Evolutionary conservation across 2,888 invertebrate genomes (phyloP), one percentile per base, ranked within the genome.

Genomic region (Drosophila stalkeri): DNA sequence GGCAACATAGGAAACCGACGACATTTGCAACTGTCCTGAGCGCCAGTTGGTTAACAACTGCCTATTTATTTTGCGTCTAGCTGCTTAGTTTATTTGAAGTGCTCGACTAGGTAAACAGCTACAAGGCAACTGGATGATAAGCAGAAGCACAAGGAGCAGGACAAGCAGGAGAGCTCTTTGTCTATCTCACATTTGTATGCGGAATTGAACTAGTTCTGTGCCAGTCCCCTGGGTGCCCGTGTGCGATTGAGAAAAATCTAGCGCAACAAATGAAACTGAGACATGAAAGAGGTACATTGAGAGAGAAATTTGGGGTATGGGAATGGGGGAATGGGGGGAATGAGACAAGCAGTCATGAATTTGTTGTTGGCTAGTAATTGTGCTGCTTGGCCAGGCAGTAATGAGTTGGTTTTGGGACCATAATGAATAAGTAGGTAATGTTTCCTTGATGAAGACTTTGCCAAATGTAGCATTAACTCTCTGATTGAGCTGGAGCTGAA

Each of bases 201-300:
- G 63, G 54, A 71, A 73, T 84, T 77, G 71, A 81, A 89, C 85
- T 89, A 89, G 88, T 89, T 86, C 75, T 59, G 44, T 72, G 69
- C 67, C 55, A 55, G 59, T 74, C 77, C 79, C 76, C 44, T 37
- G 77, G 66, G 80, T 54, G 72, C 67, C 18, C 61, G 77, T 77
- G 63, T 86, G 77, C 75, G 79, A 88, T 77, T 84, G 84, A 86
- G 90, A 90, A 91, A 88, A 89, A 89, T 91, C 89, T 91, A 72
- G 90, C 91, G 90, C 91, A 90, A 91, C 89, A 91, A 89, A 89
- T 89, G 89, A 86, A 76, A 79, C 41, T 23, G 65, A 78, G 61
- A 77, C 81, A 64, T 78, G 72, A 77, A 77, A 77, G 77, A 77
- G 77, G 67, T 80, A 77, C 71, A 54, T 20, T 46, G 49, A 35